Percentiles rank a stretch among this genome's conserved stretches.
These are phyloP conservation scores for Romanogobio albipinnatus DNA, from an alignment of 2,113 vertebrate species.

Conservation along the genomic window DNA sequence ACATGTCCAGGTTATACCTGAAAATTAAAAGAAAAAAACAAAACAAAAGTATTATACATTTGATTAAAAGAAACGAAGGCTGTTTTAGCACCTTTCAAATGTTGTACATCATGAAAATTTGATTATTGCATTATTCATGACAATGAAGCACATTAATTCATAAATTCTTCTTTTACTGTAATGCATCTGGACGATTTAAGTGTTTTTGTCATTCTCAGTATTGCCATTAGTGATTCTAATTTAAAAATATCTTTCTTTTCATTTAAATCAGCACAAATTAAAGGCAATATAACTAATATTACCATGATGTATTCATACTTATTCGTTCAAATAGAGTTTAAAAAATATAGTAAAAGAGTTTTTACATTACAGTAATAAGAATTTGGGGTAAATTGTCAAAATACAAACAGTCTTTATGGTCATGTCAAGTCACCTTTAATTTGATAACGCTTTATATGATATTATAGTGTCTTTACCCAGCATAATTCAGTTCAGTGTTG, in stretches of 20 bases:
- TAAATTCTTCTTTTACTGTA: not conserved
- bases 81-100: not conserved
- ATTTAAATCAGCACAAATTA: not conserved
- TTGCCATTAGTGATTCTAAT: not conserved
- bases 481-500: too few relatives aligned
- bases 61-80: not conserved
- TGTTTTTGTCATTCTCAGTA: not conserved
- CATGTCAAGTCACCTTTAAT: too few relatives aligned
- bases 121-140: not conserved
- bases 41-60: not conserved
- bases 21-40: not conserved
- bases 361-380: not conserved
- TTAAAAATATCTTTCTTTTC: not conserved
- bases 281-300: not conserved
- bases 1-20: not conserved
- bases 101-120: not conserved
- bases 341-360: not conserved
- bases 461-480: too few relatives aligned
- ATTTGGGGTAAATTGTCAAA: not conserved
- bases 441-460: too few relatives aligned
- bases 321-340: not conserved
- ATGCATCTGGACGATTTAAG: not conserved
- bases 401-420: not conserved
- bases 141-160: not conserved
- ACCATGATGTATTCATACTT: not conserved